These are phyloP conservation scores for Brachyalestes nurse DNA, from an alignment of 2,797 vertebrate species.

Conservation along the genomic window DNA sequence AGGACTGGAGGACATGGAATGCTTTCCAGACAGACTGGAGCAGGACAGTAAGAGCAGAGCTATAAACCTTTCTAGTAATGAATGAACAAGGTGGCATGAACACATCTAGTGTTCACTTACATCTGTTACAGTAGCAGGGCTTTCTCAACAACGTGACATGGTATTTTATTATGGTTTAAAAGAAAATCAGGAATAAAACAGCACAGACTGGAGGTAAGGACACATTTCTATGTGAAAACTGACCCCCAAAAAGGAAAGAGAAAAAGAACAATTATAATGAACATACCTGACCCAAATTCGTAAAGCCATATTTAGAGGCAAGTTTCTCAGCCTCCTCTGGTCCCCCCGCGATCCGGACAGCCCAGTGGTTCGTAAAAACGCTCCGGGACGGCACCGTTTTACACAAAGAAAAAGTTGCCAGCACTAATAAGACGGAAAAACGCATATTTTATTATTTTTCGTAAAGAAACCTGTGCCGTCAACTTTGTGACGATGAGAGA, in stretches of 20 bases:
- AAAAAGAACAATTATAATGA: neutral
- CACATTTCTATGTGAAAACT: neutral
- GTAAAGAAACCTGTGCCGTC: neutral
- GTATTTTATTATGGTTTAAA: neutral
- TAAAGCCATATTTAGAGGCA: slow-evolving; percentile 85
- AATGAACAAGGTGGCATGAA: neutral
- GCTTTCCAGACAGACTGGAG: neutral
- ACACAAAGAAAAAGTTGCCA: slow-evolving; percentile 48
- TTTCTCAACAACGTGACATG: no score
- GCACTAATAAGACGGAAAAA: slow-evolving; percentile 55
- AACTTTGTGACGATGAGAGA: slow-evolving; percentile 16
- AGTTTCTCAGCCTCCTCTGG: slow-evolving; percentile 78
- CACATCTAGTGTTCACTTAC: neutral
- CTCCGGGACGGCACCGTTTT: slow-evolving; percentile 41
- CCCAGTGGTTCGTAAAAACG: slow-evolving; percentile 91
- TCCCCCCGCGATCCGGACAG: slow-evolving; percentile 84
- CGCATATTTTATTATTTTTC: slow-evolving; percentile 53
- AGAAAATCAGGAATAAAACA: neutral
- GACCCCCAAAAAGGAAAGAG: neutral
- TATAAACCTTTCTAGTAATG: neutral
- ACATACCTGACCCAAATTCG: slow-evolving; percentile 88
- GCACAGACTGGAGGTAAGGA: neutral
- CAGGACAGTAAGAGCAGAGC: neutral
- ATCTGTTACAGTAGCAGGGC: no score
- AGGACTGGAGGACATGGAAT: no score